phyloP scores from a whole-genome alignment of 2,888 invertebrate genomes.

The Cheilosia scutellata region DNA sequence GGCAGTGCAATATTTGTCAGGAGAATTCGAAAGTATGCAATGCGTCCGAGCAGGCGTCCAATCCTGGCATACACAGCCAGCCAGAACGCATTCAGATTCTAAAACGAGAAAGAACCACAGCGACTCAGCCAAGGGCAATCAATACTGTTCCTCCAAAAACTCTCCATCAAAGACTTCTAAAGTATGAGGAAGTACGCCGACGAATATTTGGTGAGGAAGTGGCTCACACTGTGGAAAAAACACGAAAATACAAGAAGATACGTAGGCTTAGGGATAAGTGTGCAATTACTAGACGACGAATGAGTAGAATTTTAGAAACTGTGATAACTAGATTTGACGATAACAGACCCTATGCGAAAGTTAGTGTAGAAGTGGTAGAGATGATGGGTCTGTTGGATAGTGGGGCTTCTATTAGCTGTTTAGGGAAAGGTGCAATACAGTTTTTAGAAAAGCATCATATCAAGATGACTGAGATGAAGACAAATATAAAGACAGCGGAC shows the following conservation, averaged over 20 bases:
- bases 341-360: slow-evolving; percentile 17
- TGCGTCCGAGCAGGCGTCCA: too few relatives aligned
- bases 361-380: neutral
- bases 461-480: neutral
- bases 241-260: neutral
- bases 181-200: neutral
- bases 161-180: slow-evolving; percentile 10
- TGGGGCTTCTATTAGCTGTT: slow-evolving; percentile 6
- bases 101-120: neutral
- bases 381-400: slow-evolving; percentile 6
- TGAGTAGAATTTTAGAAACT: neutral
- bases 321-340: neutral
- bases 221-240: neutral
- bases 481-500: neutral
- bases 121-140: too few relatives aligned
- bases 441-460: neutral
- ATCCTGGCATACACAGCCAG: too few relatives aligned
- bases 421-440: neutral
- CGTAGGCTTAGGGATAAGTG: neutral
- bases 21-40: too few relatives aligned
- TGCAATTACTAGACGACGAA: neutral
- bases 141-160: neutral
- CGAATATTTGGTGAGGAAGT: slow-evolving; percentile 7
- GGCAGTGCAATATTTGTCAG: too few relatives aligned
- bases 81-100: neutral